Base-by-base conservation (phyloP, 2,113 vertebrate genomes). In the Todiramphus chloris region DNA sequence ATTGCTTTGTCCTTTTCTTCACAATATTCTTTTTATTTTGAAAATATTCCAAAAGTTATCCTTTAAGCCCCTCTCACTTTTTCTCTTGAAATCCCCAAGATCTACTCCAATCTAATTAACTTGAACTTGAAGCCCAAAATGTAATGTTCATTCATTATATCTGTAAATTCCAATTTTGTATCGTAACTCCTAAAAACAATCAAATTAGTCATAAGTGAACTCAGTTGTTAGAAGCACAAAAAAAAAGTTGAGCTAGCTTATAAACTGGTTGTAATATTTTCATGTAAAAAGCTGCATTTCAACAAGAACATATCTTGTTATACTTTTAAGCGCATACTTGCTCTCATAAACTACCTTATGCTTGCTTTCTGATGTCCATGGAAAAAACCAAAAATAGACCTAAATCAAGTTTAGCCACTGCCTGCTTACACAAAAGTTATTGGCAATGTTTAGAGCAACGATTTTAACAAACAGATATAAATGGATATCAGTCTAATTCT, bases 91-190 rank as follows among this genome's bases (percentile, higher is more conserved):
- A 76, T 64, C 14, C 11, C 21, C 13, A 62, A 53, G 44, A 82
- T 5, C 15, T 44, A 59, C 5, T 85, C 5, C 46, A 82, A 44
- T n/a, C 4, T 11, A 72, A 46, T 46, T 27, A 88, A 27, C 5
- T 60, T 80, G 35, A 11, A 46, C 3, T 77, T 77, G 12, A 23
- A 73, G 21, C 66, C 15, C 27, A 82, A 62, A 89, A 73, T 24
- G 48, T 0, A 53, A 2, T 24, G 5, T 67, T 2, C 20, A 59
- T 1, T n/a, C 5, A 50, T 13, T 37, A 5, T 10, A 63, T 44
- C 13, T 59, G 9, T 53, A 69, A 51, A 77, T 84, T 76, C 21
- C 51, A 9, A 25, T 37, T 84, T 81, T 77, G 39, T 39, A 58
- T 27, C 14, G 18, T 33, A 39, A 5, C 3, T 66, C 51, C 51